Conservation (phyloP, 2,113 vertebrate genomes). For the Crotophaga sulcirostris region DNA sequence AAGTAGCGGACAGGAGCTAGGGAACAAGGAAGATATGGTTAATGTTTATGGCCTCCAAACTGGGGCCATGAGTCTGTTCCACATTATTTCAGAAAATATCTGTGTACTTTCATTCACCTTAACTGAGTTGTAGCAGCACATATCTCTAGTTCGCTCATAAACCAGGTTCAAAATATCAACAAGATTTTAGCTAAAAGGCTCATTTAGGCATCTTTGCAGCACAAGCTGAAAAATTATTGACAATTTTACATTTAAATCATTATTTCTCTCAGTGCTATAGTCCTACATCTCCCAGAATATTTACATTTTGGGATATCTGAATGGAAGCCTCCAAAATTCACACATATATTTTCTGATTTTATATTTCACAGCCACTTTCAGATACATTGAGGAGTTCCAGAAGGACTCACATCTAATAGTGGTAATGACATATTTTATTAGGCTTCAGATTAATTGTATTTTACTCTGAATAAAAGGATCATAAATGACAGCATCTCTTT, state of each 20-base stretch:
- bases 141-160: not conserved
- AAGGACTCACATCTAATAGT: not conserved
- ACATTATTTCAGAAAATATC: not conserved
- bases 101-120: not conserved
- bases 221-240: not conserved
- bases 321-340: not conserved
- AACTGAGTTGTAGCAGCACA: not conserved
- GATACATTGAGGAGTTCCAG: not conserved
- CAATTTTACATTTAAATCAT: not conserved
- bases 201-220: not conserved
- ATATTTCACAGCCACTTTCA: not conserved
- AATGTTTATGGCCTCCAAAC: not conserved
- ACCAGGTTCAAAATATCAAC: not conserved
- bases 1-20: conserved; percentile 80
- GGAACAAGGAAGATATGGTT: conserved; percentile 23
- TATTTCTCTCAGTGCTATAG: not conserved
- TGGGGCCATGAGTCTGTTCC: not conserved
- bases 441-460: not conserved
- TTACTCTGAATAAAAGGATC: not conserved
- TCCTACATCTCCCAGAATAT: not conserved
- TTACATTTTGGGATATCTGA: not conserved
- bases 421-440: not conserved
- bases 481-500: not conserved
- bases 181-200: not conserved
- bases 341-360: not conserved